Percentiles rank a stretch among this genome's conserved stretches.
These are phyloP conservation scores for Hassar affinis DNA, from an alignment of 2,113 vertebrate species.

Conservation along the genomic window DNA sequence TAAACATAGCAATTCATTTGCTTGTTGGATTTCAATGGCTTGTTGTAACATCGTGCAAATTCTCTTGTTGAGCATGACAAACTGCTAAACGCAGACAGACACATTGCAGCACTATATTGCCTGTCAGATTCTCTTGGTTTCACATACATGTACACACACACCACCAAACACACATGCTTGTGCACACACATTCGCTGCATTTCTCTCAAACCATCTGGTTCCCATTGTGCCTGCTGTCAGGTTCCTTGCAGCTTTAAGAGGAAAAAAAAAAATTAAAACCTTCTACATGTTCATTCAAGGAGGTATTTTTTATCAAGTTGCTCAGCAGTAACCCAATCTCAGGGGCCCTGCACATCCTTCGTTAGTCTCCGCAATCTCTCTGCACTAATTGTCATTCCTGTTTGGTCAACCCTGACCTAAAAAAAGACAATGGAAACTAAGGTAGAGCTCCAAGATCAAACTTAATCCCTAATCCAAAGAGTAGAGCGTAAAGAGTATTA, in stretches of 20 bases:
- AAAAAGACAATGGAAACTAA: slow-evolving; percentile 46
- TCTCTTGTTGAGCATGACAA: slow-evolving; percentile 30
- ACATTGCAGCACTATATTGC: slow-evolving; percentile 37
- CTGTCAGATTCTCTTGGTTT: slow-evolving; percentile 50
- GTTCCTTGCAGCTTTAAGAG: slow-evolving; percentile 61
- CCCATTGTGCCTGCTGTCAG: slow-evolving; percentile 68
- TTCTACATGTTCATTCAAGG: slow-evolving; percentile 63
- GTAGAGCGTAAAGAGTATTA: slow-evolving; percentile 10
- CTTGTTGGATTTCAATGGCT: background rate
- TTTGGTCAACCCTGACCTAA: slow-evolving; percentile 39
- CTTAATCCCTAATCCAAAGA: slow-evolving; percentile 33
- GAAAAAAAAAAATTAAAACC: slow-evolving; percentile 65
- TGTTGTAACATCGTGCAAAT: slow-evolving; percentile 35
- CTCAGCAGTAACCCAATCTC: slow-evolving; percentile 51
- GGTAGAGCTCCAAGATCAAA: slow-evolving; percentile 25
- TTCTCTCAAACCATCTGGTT: slow-evolving; percentile 77
- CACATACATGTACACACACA: slow-evolving; percentile 36
- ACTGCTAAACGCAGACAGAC: slow-evolving; percentile 46
- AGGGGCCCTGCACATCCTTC: slow-evolving; percentile 18
- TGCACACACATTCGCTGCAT: slow-evolving; percentile 49
- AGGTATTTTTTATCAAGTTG: slow-evolving; percentile 58
- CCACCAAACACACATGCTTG: slow-evolving; percentile 31
- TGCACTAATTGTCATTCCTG: slow-evolving; percentile 43
- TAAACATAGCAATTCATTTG: background rate
- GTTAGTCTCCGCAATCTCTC: slow-evolving; percentile 23